These are phyloP conservation scores for Lethenteron reissneri DNA, from an alignment of 2,113 vertebrate genomes.

Conservation along the genomic window DNA sequence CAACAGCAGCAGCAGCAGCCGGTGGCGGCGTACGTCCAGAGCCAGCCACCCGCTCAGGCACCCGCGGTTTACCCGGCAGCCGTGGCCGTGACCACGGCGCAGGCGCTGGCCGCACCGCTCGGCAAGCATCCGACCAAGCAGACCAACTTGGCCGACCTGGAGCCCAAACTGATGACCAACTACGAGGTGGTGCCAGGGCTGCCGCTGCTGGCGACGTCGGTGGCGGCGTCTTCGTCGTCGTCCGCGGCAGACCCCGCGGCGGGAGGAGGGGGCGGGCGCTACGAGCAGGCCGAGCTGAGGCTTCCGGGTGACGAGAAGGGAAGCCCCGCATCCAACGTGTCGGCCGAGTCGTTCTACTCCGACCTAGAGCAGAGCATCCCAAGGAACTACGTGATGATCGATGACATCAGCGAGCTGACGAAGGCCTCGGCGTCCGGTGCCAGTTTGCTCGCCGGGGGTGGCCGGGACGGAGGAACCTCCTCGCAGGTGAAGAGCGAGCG, in stretches of 20 bases:
- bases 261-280: constrained; percentile 24
- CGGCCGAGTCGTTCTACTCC: constrained; percentile 58
- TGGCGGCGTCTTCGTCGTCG: constrained; percentile 25
- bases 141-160: constrained; percentile 49
- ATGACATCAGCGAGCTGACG: constrained; percentile 90
- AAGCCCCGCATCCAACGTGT: constrained; percentile 25
- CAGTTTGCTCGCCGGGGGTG: too few relatives aligned
- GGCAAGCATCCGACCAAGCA: constrained; percentile 25
- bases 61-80: neutral
- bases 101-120: too few relatives aligned
- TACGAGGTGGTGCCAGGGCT: constrained; percentile 65
- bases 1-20: constrained; percentile 1
- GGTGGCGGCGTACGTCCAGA: constrained; percentile 14
- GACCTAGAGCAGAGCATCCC: constrained; percentile 83
- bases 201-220: constrained; percentile 23
- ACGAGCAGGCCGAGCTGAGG: constrained; percentile 40
- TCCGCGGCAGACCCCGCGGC: constrained; percentile 38
- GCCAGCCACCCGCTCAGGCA: neutral
- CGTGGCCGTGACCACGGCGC: neutral
- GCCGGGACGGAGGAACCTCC: too few relatives aligned
- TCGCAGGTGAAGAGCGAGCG: too few relatives aligned
- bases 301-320: constrained; percentile 28
- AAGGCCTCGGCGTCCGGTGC: constrained; percentile 44
- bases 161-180: constrained; percentile 82
- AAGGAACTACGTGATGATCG: constrained; percentile 94